Base-by-base conservation (phyloP, 2,113 vertebrate species). In the Gadus macrocephalus region DNA sequence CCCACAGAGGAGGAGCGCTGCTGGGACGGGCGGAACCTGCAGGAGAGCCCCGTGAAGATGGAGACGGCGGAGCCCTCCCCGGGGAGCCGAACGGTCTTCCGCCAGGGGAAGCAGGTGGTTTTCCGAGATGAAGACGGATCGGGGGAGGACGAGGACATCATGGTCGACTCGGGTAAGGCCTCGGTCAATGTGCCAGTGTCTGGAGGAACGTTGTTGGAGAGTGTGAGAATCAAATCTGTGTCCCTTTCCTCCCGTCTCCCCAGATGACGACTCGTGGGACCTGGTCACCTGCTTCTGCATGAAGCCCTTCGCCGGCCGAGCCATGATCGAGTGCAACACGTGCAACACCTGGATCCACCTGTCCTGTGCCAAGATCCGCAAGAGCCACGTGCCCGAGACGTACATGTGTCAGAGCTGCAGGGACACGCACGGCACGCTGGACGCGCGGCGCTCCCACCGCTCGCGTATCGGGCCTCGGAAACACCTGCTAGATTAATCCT, bases 231-330 rank as follows among this genome's bases (percentile, higher is more conserved):
- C 4, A 5, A 25, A 42, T 3, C 1, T 64, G n/a, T 25, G 11
- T 15, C 25, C 14, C 9, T 12, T 22, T 16, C 67, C 12, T 69
- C 28, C n/a, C 67, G 22, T 68, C 67, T 68, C 20, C 19, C 64
- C 77, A 99, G 97, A 99, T 35, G 97, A 99, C 0, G 97, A 98
- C 79, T 99, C 96, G 0, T 99, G 97, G 97, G 95, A 98, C 82
- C 92, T 98, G 1, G 96, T 99, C 85, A 99, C 97, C 0, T 99
- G 97, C 84, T 99, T 98, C 92, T 99, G 97, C 88, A 96, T 96
- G 96, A 99, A 99, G 88, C 97, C 97, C 0, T 98, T 98, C 0
- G 96, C 97, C 0, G 96, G 97, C 63, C 91, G 97, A 67, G 96
- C 97, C 3, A 99, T 99, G 97, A 98, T 99, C 0, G 96, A 99